A percentile compares a stretch with the other conserved stretches of the same genome.
These are phyloP conservation scores for Azemiops feae DNA, from an alignment of 2,113 vertebrate species.

Conservation along the genomic window DNA sequence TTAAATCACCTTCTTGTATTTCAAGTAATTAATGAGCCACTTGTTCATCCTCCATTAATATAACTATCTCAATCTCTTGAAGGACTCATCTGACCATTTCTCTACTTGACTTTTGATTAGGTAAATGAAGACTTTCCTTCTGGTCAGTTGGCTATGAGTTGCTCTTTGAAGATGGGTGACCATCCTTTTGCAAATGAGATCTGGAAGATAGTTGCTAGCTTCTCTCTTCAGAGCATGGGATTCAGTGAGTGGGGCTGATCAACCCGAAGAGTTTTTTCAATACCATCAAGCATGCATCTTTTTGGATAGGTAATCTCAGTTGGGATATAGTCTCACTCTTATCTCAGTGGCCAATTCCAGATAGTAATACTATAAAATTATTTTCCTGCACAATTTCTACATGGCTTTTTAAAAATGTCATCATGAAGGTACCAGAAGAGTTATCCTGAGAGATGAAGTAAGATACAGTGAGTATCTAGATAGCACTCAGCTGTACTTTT, in stretches of 20 bases:
- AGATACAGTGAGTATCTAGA: background rate
- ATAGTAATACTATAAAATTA: background rate
- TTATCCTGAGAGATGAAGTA: background rate
- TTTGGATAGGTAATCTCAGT: background rate
- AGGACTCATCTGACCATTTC: background rate
- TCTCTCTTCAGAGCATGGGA: background rate
- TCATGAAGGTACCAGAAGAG: background rate
- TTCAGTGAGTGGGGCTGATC: background rate
- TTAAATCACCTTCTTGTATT: background rate
- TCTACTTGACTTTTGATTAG: background rate
- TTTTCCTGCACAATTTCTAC: background rate
- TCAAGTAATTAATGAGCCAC: background rate
- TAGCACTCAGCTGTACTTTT: background rate
- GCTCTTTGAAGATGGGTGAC: background rate
- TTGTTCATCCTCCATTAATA: background rate
- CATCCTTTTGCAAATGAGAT: background rate
- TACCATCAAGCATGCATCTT: background rate
- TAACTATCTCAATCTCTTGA: background rate
- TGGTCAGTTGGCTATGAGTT: background rate
- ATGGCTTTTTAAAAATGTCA: background rate
- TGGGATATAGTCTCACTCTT: background rate
- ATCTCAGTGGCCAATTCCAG: background rate
- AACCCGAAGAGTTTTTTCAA: background rate
- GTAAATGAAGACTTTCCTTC: background rate
- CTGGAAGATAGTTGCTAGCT: background rate